Percentiles rank a stretch among this genome's conserved stretches.
Conservation (phyloP, 2,113 vertebrate species). For the Pelmatolapia mariae region DNA sequence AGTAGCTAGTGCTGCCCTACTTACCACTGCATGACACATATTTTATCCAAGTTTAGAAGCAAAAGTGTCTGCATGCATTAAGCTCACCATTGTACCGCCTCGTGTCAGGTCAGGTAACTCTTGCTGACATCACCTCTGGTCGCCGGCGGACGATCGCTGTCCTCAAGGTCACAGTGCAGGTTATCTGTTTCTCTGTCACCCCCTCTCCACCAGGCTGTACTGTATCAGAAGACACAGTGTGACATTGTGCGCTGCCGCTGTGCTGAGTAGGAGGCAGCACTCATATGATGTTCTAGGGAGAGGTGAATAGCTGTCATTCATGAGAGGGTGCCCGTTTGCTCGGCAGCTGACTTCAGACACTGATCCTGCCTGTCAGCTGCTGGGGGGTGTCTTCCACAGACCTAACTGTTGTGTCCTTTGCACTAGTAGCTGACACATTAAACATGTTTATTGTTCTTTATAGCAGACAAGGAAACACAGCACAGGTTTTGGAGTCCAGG, state of each 20-base stretch:
- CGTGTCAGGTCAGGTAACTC: neutral
- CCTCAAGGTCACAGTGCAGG: constrained; percentile 38
- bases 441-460: neutral
- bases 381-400: neutral
- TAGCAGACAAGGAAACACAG: neutral
- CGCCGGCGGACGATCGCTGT: neutral
- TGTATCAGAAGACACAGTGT: constrained; percentile 41
- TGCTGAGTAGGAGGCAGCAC: constrained; percentile 53
- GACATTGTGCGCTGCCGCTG: constrained; percentile 41
- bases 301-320: constrained; percentile 67
- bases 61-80: neutral
- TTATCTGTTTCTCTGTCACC: constrained; percentile 2
- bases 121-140: neutral
- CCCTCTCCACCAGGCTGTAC: constrained; percentile 14
- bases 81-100: neutral
- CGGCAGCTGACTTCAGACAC: constrained; percentile 47
- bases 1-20: neutral
- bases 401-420: neutral
- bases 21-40: neutral
- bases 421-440: neutral
- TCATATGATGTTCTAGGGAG: constrained; percentile 57
- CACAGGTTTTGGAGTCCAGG: neutral
- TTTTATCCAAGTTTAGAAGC: neutral
- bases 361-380: constrained; percentile 52
- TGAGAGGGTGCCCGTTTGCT: constrained; percentile 13